Evolutionary conservation across 1,140 invertebrate species (phyloP), one percentile per base, ranked within the genome.

Genomic region (Orius insidiosus): DNA sequence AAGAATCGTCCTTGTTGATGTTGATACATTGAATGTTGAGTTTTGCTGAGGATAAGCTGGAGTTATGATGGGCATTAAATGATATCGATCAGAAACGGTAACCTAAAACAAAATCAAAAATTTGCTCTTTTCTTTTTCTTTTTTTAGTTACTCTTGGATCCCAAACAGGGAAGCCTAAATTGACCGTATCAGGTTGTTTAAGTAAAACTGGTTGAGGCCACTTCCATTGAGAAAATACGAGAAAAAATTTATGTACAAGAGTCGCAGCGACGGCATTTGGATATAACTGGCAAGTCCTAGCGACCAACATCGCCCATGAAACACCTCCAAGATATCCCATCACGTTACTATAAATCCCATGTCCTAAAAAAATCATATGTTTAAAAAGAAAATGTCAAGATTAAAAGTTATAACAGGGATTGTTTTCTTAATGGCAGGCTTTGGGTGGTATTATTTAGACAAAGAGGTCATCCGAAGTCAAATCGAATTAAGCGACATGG

Each of bases 21-120:
- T 72, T 0, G 90, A 94, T 2, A 98, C 95, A 59, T 99, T 99
- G 60, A 94, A 98, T 6, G 96, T 98, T 2, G 93, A 97, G 68
- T 99, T 99, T 68, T 99, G 96, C 64, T 98, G 92, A 5, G 96
- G 96, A 68, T 97, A 99, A 3, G 92, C 93, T 2, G 96, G 96
- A 0, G 96, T 99, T 47, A 99, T 98, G 52, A 99, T 98, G 0
- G 96, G 96, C 95, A 99, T 98, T 47, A 98, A 63, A 68, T 99
- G 96, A 68, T 82, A 95, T 36, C 89, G 69, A 63, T 96, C 92
- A 16, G 78, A 68, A 18, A 87, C 68, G 62, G 93, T 94, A 15
- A 89, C 73, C 76, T 75, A 40, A 14, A n/a, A n/a, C n/a, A n/a
- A 19, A 50, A n/a, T n/a, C 18, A 46, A 45, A 13, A 34, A n/a